Conservation (phyloP, 2,888 invertebrate genomes). For the Xestobium rufovillosum region DNA sequence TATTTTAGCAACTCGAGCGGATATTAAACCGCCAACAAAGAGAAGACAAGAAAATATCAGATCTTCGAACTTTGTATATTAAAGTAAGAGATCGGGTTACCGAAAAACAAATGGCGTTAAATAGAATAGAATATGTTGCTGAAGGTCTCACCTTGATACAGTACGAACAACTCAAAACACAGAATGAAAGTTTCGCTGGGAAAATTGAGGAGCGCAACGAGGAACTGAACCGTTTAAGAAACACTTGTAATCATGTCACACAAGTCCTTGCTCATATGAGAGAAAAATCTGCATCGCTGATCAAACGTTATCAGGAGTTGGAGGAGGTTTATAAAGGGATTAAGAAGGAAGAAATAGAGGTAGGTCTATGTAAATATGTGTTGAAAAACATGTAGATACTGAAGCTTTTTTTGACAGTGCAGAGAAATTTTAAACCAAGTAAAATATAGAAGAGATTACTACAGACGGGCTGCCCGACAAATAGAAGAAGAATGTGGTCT, state of each 20-base stretch:
- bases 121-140: conserved; percentile 43
- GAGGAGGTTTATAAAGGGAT: conserved; percentile 23
- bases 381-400: too few species aligned
- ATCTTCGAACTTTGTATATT: conserved; percentile 33
- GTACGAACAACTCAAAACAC: conserved; percentile 50
- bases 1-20: conserved; percentile 28
- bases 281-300: conserved; percentile 45
- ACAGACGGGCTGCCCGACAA: conserved; percentile 40
- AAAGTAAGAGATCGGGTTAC: conserved; percentile 33
- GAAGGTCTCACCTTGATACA: conserved; percentile 47
- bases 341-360: conserved; percentile 22
- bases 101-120: conserved; percentile 33
- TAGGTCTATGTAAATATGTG: too few species aligned
- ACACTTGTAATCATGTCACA: conserved; percentile 45
- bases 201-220: conserved; percentile 52
- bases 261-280: conserved; percentile 47
- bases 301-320: conserved; percentile 24
- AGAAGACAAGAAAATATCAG: conserved; percentile 30
- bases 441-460: conserved; percentile 40
- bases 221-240: conserved; percentile 44
- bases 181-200: conserved; percentile 47
- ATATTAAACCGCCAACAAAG: conserved; percentile 30
- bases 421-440: conserved; percentile 38
- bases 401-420: conserved; percentile 22
- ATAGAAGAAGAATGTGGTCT: conserved; percentile 45